Percentiles rank a stretch among this genome's conserved stretches.
These are phyloP conservation scores for Stegana nigrithorax DNA, from an alignment of 2,888 invertebrate species.

Conservation along the genomic window DNA sequence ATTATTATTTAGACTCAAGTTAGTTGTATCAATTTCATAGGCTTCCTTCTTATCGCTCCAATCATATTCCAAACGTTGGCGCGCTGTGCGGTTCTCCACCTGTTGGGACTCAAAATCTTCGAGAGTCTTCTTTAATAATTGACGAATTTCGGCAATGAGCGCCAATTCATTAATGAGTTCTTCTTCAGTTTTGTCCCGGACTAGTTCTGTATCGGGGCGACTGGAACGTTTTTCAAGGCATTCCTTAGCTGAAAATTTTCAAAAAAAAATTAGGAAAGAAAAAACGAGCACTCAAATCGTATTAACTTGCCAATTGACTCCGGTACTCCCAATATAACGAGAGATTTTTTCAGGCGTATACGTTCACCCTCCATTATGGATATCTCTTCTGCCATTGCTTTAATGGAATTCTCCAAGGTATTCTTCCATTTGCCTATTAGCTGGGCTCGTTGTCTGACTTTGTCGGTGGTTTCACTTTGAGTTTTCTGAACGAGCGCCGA, in stretches of 20 bases:
- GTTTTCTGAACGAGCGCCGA: constrained; percentile 76
- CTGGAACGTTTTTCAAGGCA: constrained; percentile 79
- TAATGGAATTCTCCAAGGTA: constrained; percentile 78
- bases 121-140: constrained; percentile 73
- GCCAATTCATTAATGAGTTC: constrained; percentile 82
- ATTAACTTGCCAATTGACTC: constrained; percentile 74
- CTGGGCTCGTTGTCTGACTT: constrained; percentile 75
- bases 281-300: not conserved
- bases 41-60: constrained; percentile 92
- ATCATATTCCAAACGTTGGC: constrained; percentile 86
- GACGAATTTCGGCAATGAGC: constrained; percentile 77
- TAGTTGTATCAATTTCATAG: constrained; percentile 79
- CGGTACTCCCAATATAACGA: constrained; percentile 76
- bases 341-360: constrained; percentile 76
- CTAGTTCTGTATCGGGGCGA: constrained; percentile 79
- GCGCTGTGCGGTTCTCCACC: constrained; percentile 81
- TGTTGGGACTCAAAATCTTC: constrained; percentile 78
- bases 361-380: constrained; percentile 76
- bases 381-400: constrained; percentile 78
- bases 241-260: constrained; percentile 74
- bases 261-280: no score
- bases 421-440: constrained; percentile 82
- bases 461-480: constrained; percentile 76
- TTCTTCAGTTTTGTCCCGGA: constrained; percentile 81
- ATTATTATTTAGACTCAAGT: constrained; percentile 77